A percentile compares a stretch with the other conserved stretches of the same genome.
These are phyloP conservation scores for Oryctes rhinoceros DNA, from an alignment of 1,140 invertebrate genomes.

Conservation along the genomic window DNA sequence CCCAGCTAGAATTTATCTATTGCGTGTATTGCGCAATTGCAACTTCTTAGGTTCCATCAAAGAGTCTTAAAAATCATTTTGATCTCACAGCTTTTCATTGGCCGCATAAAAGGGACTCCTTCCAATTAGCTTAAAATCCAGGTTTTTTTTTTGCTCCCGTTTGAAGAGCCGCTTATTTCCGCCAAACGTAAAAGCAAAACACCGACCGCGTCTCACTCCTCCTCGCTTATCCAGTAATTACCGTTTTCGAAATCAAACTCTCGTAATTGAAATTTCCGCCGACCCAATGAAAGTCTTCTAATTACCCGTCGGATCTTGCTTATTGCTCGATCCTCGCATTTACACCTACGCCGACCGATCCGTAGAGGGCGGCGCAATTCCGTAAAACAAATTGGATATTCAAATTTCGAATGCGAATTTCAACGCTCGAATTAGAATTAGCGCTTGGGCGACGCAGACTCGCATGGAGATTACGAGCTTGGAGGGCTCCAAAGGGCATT, in stretches of 20 bases:
- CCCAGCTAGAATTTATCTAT: background rate
- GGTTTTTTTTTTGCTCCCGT: background rate
- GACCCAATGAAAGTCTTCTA: background rate
- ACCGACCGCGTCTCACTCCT: background rate
- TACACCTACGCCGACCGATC: background rate
- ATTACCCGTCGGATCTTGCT: conserved; percentile 5
- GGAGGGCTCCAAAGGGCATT: background rate
- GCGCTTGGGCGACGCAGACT: background rate
- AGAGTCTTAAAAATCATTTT: too few species aligned
- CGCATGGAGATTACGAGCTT: background rate
- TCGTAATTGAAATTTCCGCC: background rate
- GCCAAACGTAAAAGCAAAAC: background rate
- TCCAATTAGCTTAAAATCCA: background rate
- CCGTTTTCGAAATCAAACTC: conserved; percentile 1
- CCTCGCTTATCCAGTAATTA: background rate
- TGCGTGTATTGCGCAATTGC: too few species aligned
- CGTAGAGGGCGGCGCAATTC: background rate
- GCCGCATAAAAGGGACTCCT: background rate
- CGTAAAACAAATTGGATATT: background rate
- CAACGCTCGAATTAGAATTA: background rate
- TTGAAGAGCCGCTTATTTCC: too few species aligned
- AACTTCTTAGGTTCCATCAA: too few species aligned
- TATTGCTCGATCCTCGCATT: background rate
- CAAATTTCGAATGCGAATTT: background rate
- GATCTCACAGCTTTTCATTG: too few species aligned